Base-by-base conservation (phyloP, 1,140 invertebrate genomes). In the Macrosteles quadrilineatus region DNA sequence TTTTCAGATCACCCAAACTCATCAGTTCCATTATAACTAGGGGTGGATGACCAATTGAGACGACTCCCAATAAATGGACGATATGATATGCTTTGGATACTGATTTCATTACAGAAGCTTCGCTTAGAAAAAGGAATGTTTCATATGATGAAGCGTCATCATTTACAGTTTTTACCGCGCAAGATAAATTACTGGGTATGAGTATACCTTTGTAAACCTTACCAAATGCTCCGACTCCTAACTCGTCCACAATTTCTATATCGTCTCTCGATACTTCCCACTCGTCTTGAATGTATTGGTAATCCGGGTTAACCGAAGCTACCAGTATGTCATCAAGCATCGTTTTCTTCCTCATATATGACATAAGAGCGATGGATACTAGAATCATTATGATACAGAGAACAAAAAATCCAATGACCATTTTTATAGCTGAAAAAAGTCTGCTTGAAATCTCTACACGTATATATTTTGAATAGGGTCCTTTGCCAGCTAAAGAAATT, bases 21-120 rank as follows among this genome's bases (percentile, higher is more conserved):
- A 99, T 99, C 27, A 99, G 82, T 82, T 99, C 98, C 97, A 99
- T 99, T 14, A 99, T 87, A 0, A 99, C 95, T 29, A 95, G 84
- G 0, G 94, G 93, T 25, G 97, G 97, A 79, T 94, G 92, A 0
- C 89, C 90, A 47, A 90, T 87, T 0, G 95, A 97, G 14, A 98
- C 96, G 17, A 99, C 95, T 25, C 97, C 98, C 53, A 98, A 80
- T 55, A 99, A 82, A 72, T 89, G 89, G 0, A 99, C 96, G 21
- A 99, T 95, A 83, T 98, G 97, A 76, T 91, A 86, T 30, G 96
- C 96, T 76, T 95, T 89, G 78, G 97, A 68, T 29, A 77, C 76
- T 25, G 71, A 69, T 64, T 98, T 98, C 96, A 98, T 98, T 3
- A 96, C 91, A 17, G 91, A 91, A n/a, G 95, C 96, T 83, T 98